Conservation (phyloP, 2,113 vertebrate genomes). For the Lates calcarifer region DNA sequence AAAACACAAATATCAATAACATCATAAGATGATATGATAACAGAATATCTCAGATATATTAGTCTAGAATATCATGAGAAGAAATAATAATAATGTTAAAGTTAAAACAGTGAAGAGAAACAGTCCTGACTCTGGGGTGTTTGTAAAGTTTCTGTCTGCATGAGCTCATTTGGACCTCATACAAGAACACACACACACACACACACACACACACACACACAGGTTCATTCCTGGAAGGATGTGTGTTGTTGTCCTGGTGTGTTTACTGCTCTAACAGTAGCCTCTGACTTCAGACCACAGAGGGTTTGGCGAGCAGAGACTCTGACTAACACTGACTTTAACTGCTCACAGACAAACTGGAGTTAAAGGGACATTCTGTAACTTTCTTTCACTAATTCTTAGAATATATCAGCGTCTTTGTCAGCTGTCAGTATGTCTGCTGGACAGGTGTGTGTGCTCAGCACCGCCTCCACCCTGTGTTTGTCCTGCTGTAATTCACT, state of each 20-base stretch:
- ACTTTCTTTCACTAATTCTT: neutral
- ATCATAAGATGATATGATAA: too few species aligned
- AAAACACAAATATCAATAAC: too few species aligned
- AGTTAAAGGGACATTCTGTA: neutral
- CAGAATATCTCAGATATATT: too few species aligned
- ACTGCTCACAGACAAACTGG: neutral
- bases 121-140: neutral
- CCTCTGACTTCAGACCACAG: constrained; percentile 15
- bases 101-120: neutral
- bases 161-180: neutral
- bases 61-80: too few species aligned
- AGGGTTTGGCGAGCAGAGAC: neutral
- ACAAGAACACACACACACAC: neutral
- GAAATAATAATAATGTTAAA: too few species aligned
- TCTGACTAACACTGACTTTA: neutral
- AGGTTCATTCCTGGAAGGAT: neutral
- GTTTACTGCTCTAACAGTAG: constrained; percentile 16
- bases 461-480: too few species aligned
- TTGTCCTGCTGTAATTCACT: too few species aligned
- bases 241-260: constrained; percentile 8
- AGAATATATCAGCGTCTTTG: neutral
- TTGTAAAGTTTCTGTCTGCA: neutral
- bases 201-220: neutral
- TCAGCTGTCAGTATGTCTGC: too few species aligned
- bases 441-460: neutral